Conservation (phyloP, 1,140 invertebrate genomes). For the Drosophila kanapiae region DNA sequence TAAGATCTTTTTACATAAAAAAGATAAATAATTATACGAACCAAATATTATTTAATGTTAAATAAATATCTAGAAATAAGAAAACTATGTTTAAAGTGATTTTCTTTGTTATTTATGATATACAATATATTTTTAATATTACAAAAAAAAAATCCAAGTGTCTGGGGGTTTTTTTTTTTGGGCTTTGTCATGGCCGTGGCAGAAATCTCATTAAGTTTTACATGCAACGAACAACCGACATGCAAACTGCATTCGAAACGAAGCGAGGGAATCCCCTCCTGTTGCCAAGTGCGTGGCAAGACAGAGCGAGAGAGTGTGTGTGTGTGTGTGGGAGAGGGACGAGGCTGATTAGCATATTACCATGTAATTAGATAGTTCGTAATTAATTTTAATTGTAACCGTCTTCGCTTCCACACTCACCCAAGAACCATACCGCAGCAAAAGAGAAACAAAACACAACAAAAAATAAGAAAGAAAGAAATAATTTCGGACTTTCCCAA, state of each 20-base stretch:
- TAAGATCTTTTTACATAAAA: no score
- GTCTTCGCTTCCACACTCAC: constrained; percentile 32
- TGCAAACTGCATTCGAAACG: constrained; percentile 51
- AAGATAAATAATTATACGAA: no score
- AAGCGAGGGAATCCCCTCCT: constrained; percentile 5
- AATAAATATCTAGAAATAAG: no score
- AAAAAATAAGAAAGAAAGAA: constrained; percentile 3
- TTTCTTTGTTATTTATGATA: no score
- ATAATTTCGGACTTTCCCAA: constrained; percentile 59
- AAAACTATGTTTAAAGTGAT: no score
- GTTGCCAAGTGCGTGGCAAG: constrained; percentile 64
- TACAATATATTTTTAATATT: neutral
- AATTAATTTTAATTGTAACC: constrained; percentile 74
- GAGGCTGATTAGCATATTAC: constrained; percentile 74
- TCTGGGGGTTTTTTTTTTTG: constrained; percentile 31
- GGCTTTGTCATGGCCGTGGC: constrained; percentile 55
- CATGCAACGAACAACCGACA: constrained; percentile 57
- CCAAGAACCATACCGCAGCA: constrained; percentile 1
- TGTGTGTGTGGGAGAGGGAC: constrained; percentile 10
- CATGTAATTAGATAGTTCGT: constrained; percentile 75
- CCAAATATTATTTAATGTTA: no score
- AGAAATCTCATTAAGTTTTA: constrained; percentile 65
- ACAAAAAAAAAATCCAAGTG: constrained; percentile 2
- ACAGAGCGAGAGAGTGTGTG: constrained; percentile 17
- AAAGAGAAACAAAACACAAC: constrained; percentile 20